Conservation (phyloP, 2,888 invertebrate genomes). For the Octonoba sinensis region DNA sequence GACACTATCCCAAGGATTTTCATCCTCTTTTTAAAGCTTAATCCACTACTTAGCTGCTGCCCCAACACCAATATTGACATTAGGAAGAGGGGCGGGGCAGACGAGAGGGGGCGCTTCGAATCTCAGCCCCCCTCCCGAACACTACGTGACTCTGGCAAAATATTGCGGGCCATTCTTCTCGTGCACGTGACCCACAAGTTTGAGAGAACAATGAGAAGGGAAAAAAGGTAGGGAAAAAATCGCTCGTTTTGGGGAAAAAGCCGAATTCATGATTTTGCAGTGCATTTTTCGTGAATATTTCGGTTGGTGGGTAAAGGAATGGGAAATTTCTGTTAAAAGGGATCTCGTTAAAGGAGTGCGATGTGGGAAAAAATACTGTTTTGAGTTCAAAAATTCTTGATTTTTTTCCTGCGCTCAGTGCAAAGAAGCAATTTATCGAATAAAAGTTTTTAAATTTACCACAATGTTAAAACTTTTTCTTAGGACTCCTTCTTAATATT, state of each 20-base stretch:
- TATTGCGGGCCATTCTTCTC: constrained; percentile 60
- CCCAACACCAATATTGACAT: constrained; percentile 65
- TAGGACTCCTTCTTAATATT: too few species aligned
- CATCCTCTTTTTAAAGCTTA: constrained; percentile 65
- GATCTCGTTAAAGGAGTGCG: too few species aligned
- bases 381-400: too few species aligned
- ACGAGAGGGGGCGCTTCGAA: background rate
- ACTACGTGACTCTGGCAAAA: constrained; percentile 47
- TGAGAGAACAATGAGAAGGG: constrained; percentile 29
- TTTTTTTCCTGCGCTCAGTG: too few species aligned
- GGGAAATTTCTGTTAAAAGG: too few species aligned
- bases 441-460: too few species aligned
- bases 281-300: background rate
- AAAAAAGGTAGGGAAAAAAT: constrained; percentile 12
- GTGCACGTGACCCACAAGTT: constrained; percentile 55
- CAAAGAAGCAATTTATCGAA: too few species aligned
- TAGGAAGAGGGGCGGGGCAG: constrained; percentile 18
- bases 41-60: constrained; percentile 64
- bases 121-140: constrained; percentile 17
- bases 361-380: too few species aligned
- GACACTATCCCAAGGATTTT: constrained; percentile 53
- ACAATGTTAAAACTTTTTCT: too few species aligned
- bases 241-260: constrained; percentile 14
- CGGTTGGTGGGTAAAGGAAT: background rate
- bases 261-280: background rate